phyloP scores from a whole-genome alignment of 2,888 invertebrate genomes.

The Cephus runcator region DNA sequence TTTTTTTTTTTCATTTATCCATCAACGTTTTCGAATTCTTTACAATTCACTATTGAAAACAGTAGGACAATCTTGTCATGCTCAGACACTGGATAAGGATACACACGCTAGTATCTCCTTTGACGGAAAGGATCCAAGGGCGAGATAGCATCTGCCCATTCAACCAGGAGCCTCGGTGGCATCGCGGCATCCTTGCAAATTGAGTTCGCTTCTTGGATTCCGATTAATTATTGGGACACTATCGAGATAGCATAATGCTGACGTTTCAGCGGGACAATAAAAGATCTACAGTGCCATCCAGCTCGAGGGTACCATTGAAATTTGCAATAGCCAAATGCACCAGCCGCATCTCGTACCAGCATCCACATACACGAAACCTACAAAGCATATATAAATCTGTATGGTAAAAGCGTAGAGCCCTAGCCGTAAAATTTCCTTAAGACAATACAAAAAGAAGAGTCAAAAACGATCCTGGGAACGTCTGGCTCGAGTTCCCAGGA shows the following conservation, averaged over 20 bases:
- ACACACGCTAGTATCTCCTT: not conserved
- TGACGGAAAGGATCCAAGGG: not conserved
- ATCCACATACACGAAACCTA: too few relatives aligned
- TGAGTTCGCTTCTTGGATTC: conserved; percentile 15
- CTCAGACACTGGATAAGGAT: not conserved
- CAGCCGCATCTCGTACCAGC: too few relatives aligned
- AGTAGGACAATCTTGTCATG: not conserved
- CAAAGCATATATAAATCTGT: not conserved
- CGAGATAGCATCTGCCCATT: not conserved
- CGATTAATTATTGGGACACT: conserved; percentile 20
- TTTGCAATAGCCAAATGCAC: not conserved
- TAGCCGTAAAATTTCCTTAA: not conserved
- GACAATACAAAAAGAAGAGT: not conserved
- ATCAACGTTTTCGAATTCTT: not conserved
- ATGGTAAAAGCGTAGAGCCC: not conserved
- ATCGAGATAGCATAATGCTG: conserved; percentile 5
- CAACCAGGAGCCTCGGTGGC: not conserved
- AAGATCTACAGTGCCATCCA: not conserved
- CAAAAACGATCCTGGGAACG: not conserved
- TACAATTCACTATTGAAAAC: not conserved
- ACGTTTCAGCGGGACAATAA: not conserved
- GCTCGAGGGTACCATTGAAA: not conserved
- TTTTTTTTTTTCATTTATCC: too few relatives aligned
- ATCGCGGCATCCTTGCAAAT: conserved; percentile 15
- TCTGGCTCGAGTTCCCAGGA: conserved; percentile 6